These are phyloP conservation scores for Poecilus cupreus DNA, from an alignment of 2,888 invertebrate species.

Conservation along the genomic window DNA sequence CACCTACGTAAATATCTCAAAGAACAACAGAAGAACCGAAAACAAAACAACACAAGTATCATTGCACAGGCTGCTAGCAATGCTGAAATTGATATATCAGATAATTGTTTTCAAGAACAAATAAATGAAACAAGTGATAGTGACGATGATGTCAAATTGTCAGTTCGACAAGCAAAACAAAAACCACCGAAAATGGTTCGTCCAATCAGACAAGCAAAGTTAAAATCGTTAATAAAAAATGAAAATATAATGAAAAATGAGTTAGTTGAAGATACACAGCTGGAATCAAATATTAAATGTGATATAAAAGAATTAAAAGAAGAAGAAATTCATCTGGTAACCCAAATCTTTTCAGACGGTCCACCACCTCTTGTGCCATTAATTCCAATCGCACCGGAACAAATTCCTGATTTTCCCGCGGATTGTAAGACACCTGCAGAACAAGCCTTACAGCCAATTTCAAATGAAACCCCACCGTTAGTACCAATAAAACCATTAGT, in stretches of 20 bases:
- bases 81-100: constrained; percentile 65
- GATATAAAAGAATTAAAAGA: constrained; percentile 56
- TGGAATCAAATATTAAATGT: constrained; percentile 24
- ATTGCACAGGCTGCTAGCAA: constrained; percentile 67
- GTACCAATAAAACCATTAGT: constrained; percentile 68
- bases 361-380: constrained; percentile 70
- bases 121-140: constrained; percentile 56
- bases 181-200: constrained; percentile 46
- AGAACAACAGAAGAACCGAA: constrained; percentile 60
- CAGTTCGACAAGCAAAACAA: constrained; percentile 27
- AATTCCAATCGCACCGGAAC: constrained; percentile 62
- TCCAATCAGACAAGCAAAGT: constrained; percentile 59
- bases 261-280: constrained; percentile 14
- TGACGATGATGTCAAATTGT: constrained; percentile 59
- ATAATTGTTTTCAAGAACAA: constrained; percentile 58
- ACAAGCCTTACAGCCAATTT: constrained; percentile 57
- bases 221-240: constrained; percentile 60
- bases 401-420: constrained; percentile 61
- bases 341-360: constrained; percentile 63
- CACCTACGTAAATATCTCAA: constrained; percentile 67
- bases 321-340: constrained; percentile 55
- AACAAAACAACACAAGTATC: constrained; percentile 41
- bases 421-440: constrained; percentile 34
- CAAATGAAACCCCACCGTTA: constrained; percentile 67
- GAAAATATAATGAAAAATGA: constrained; percentile 60